phyloP scores from a whole-genome alignment of 2,888 invertebrate species.

The Epsilonema sp. region DNA sequence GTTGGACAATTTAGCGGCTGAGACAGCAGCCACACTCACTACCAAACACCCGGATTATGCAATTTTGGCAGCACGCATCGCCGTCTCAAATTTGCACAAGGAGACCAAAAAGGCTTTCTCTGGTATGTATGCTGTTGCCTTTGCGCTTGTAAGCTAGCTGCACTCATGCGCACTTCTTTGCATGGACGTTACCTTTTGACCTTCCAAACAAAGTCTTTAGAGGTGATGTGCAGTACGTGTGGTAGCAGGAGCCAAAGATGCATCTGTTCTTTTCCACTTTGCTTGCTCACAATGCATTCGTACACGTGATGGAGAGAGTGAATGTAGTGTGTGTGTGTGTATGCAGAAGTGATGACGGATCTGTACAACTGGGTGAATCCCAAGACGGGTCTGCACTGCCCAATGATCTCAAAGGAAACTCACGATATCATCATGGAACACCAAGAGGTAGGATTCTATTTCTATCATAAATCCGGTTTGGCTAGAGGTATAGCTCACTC shows the following conservation, averaged over 20 bases:
- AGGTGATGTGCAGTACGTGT: too few species aligned
- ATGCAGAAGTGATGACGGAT: conserved; percentile 69
- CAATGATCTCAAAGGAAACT: conserved; percentile 67
- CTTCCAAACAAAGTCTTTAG: too few species aligned
- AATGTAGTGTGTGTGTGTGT: too few species aligned
- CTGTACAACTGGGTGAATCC: conserved; percentile 53
- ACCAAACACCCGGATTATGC: conserved; percentile 92
- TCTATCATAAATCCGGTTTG: too few species aligned
- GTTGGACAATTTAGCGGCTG: conserved; percentile 88
- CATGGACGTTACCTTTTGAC: too few species aligned
- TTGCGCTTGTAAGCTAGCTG: not conserved
- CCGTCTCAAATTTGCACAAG: conserved; percentile 89
- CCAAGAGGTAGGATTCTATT: conserved; percentile 44
- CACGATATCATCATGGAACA: conserved; percentile 60
- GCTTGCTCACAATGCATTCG: too few species aligned
- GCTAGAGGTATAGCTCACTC: too few species aligned
- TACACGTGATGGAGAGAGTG: too few species aligned
- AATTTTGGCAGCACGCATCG: conserved; percentile 50
- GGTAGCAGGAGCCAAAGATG: too few species aligned
- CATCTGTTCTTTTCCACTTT: too few species aligned
- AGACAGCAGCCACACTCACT: conserved; percentile 94
- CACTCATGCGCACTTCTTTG: not conserved
- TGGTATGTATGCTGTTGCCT: conserved; percentile 10
- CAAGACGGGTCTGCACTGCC: conserved; percentile 47
- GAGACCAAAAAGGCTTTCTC: conserved; percentile 78